Evolutionary conservation across 2,888 invertebrate genomes (phyloP).

Genomic region (Drosophila mimica): DNA sequence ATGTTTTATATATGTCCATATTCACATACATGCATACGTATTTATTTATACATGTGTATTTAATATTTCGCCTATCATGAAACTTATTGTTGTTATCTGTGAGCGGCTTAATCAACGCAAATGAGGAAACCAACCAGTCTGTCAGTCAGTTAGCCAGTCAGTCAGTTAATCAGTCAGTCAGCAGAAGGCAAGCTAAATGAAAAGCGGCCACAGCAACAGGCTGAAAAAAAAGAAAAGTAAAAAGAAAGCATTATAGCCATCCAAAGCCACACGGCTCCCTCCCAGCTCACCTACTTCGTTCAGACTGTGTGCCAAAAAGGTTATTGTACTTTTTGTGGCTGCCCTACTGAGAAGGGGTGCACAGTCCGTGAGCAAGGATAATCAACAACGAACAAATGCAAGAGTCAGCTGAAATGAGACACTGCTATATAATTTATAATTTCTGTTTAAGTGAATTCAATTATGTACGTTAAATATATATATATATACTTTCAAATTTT

Average conservation of each 20-base stretch:
- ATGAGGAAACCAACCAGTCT: conserved; percentile 52
- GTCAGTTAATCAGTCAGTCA: conserved; percentile 22
- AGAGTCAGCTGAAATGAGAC: conserved; percentile 42
- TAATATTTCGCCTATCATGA: conserved; percentile 41
- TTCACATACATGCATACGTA: background rate
- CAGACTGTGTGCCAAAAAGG: conserved; percentile 33
- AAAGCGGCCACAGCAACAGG: conserved; percentile 56
- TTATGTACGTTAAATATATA: background rate
- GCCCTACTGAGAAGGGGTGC: conserved; percentile 22
- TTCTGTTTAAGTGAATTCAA: background rate
- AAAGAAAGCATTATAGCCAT: conserved; percentile 3
- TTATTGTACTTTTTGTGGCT: conserved; percentile 56
- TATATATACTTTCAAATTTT: background rate
- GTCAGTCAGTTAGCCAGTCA: conserved; percentile 12
- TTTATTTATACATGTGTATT: background rate
- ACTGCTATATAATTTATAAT: conserved; percentile 29
- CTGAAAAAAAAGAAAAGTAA: conserved; percentile 20
- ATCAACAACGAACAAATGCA: conserved; percentile 29
- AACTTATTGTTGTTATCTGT: conserved; percentile 65
- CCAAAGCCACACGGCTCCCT: background rate
- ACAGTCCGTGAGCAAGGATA: conserved; percentile 51
- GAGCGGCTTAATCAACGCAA: conserved; percentile 64
- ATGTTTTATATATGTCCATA: background rate
- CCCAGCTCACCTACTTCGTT: background rate
- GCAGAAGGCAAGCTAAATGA: conserved; percentile 25